Evolutionary conservation across 2,888 invertebrate genomes (phyloP), one percentile per base, ranked within the genome.

Genomic region (Orthonevra nobilis): DNA sequence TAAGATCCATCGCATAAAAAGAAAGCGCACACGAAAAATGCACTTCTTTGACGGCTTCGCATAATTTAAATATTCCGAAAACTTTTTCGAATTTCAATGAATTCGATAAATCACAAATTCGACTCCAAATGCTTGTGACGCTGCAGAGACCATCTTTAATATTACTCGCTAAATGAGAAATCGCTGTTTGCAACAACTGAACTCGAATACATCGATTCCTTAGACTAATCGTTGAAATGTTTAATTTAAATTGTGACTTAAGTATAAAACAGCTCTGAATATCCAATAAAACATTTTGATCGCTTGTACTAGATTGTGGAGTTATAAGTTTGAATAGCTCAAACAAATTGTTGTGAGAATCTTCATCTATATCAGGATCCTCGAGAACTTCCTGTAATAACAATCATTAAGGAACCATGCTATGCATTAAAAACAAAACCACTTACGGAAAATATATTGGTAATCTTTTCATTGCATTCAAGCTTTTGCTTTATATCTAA

Each of bases 21-120:
- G 86, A 84, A 12, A 89, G 50, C 0, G 86, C 86, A 72, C 88
- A 88, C 6, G 86, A 85, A 1, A 89, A 72, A 1, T 85, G 83
- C 42, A 89, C 48, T 40, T 86, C 87, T 26, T 84, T 83, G 3
- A 88, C 73, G 6, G 83, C 75, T 40, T 86, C 85, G 38, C 85
- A 85, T 1, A 89, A 82, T 30, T 84, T 79, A 3, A 84, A 64
- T 1, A 86, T 48, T 1, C 86, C 88, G 63, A 83, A 81, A 9
- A 86, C 75, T 75, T 85, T 86, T 28, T 85, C 81, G 7, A 87
- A 42, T 12, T 81, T 61, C 1, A 89, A 82, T 0, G 85, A 82
- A 0, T 60, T 44, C n/a, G 86, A 83, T 0, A 89, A 74, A 14
- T 86, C 85, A n/a, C 74, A 46, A 38, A 86, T 83, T 82, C 85